Evolutionary conservation across 2,797 vertebrate species (phyloP), one percentile per base, ranked within the genome.

Genomic region (Pangasius larnaudii): DNA sequence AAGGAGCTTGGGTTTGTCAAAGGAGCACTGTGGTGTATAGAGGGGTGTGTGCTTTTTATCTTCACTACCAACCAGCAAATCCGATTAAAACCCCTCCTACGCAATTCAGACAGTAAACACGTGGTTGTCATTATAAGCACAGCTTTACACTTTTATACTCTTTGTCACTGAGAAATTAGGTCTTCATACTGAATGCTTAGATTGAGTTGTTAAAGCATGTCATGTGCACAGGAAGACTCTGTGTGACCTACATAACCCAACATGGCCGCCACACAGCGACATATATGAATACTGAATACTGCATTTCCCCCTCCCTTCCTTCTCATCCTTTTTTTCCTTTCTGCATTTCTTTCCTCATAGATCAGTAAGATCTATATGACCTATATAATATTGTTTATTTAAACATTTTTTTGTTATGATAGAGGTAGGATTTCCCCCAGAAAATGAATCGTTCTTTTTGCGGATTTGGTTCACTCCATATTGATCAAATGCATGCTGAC

Each of bases 211-310:
- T 30, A 33, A 80, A 58, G n/a, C 51, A 36, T 42, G 69, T 85
- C 83, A 85, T 10, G 11, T 71, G 33, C 13, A 75, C 71, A 61
- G 27, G 84, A 74, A n/a, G 71, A 16, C 27, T 89, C 67, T 86
- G 74, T 77, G 78, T 92, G 91, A 92, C 92, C 92, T 91, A 92
- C 79, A 92, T 91, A 92, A 90, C 89, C 86, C 85, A 90, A 90
- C 87, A 91, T 90, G 89, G 90, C 89, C 30, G 33, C 88, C 85
- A 75, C 58, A 51, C 33, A 82, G 83, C 49, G 10, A 36, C 0
- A 11, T 24, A 82, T 42, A 7, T 46, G 10, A 24, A 27, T 80
- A 27, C 33, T 80, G 10, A 24, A 24, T 13, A 42, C 63, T n/a
- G 22, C 1, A 61, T 36, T 22, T 49, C 33, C 67, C 18, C 22